Evolutionary conservation across 2,888 invertebrate genomes (phyloP).

Genomic region (Erebia epiphron): DNA sequence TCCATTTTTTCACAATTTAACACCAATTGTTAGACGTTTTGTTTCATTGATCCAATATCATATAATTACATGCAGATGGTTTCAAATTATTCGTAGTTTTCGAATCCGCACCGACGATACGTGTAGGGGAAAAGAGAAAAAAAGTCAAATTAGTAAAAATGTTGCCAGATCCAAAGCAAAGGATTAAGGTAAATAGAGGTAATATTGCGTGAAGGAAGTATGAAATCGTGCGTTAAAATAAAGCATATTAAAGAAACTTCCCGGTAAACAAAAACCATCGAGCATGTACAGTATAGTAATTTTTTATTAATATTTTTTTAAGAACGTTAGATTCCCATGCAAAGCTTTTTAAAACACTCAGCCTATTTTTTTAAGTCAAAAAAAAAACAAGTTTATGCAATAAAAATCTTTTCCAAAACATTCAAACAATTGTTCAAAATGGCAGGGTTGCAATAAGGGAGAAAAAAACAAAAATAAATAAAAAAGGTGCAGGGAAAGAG

Average conservation of each 20-base stretch:
- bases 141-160: slow-evolving; percentile 69
- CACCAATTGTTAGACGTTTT: background rate
- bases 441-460: slow-evolving; percentile 34
- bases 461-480: slow-evolving; percentile 44
- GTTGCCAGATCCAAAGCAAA: slow-evolving; percentile 61
- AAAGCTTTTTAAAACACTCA: slow-evolving; percentile 30
- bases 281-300: slow-evolving; percentile 71
- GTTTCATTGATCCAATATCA: background rate
- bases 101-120: slow-evolving; percentile 25
- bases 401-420: slow-evolving; percentile 1
- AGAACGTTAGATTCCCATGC: slow-evolving; percentile 48
- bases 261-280: slow-evolving; percentile 64
- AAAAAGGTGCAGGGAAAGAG: slow-evolving; percentile 61
- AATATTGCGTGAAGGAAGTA: slow-evolving; percentile 36
- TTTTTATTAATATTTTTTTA: background rate
- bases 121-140: slow-evolving; percentile 54
- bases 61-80: background rate
- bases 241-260: slow-evolving; percentile 41
- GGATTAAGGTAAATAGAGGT: slow-evolving; percentile 28
- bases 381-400: slow-evolving; percentile 7
- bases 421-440: background rate
- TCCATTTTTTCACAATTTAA: background rate
- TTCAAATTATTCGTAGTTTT: slow-evolving; percentile 14
- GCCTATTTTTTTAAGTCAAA: slow-evolving; percentile 1
- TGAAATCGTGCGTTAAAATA: slow-evolving; percentile 37